Percentiles rank a stretch among this genome's conserved stretches.
phyloP scores from a whole-genome alignment of 2,888 invertebrate species.

The Neuroscelio doddi region DNA sequence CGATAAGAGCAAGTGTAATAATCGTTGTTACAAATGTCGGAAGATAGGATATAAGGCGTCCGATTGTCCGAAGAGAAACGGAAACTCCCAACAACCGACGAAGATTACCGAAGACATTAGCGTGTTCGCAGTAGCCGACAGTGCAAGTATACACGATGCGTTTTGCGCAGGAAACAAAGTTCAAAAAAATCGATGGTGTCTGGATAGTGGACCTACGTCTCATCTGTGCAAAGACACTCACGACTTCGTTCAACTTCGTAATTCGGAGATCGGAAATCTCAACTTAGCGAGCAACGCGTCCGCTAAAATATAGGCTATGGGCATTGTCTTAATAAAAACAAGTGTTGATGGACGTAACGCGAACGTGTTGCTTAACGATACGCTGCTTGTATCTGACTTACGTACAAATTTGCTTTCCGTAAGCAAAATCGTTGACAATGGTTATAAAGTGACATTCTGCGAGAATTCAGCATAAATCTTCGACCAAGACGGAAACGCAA shows the following conservation, averaged over 20 bases:
- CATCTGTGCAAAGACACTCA: constrained; percentile 23
- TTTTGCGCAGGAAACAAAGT: too few species aligned
- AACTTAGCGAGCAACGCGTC: constrained; percentile 18
- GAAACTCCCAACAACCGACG: neutral
- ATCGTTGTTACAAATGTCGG: too few species aligned
- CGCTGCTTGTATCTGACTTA: constrained; percentile 39
- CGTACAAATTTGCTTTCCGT: constrained; percentile 43
- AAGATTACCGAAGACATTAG: neutral
- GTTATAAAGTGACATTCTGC: constrained; percentile 22
- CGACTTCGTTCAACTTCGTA: neutral
- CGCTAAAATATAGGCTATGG: constrained; percentile 11
- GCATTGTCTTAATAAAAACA: constrained; percentile 14
- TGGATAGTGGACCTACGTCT: constrained; percentile 19
- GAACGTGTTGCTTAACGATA: constrained; percentile 11
- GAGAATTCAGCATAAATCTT: constrained; percentile 17
- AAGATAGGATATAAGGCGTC: too few species aligned
- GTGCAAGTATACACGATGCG: too few species aligned
- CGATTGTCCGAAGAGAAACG: too few species aligned
- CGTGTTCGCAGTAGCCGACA: neutral
- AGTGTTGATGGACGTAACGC: neutral
- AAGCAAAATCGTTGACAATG: constrained; percentile 31
- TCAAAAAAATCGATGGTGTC: constrained; percentile 8
- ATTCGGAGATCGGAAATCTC: neutral
- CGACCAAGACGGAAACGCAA: constrained; percentile 10
- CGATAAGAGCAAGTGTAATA: too few species aligned